These are phyloP conservation scores for Dromococcyx pavoninus DNA, from an alignment of 2,797 vertebrate genomes.

Conservation along the genomic window DNA sequence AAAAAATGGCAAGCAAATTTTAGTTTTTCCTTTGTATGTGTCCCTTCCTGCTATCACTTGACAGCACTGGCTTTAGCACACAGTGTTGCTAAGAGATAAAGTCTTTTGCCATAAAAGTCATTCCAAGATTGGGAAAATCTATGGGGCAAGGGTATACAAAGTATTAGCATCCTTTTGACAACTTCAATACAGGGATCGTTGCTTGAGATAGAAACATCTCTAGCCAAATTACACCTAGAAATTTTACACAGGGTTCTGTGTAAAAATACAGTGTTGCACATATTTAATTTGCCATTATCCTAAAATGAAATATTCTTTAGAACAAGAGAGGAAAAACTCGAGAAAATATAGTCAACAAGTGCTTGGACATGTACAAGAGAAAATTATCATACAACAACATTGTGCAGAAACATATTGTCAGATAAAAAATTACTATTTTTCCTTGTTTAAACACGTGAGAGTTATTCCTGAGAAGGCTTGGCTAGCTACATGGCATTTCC, in stretches of 20 bases:
- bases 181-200: not conserved
- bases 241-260: fast-evolving
- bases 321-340: not conserved
- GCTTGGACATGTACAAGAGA: not conserved
- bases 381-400: not conserved
- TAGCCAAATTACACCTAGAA: not conserved
- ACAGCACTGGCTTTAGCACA: not conserved
- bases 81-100: not conserved
- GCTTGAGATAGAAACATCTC: not conserved
- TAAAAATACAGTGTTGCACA: not conserved
- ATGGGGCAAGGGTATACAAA: not conserved
- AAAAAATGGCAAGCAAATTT: not conserved
- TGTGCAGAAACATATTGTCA: not conserved
- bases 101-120: not conserved
- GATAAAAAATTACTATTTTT: not conserved
- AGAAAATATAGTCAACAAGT: not conserved
- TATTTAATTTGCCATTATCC: not conserved
- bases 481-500: not conserved
- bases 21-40: not conserved
- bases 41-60: not conserved
- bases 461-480: not conserved
- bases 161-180: not conserved
- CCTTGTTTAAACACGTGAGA: not conserved
- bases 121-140: not conserved
- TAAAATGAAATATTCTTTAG: not conserved